These are phyloP conservation scores for Chorisops tibialis DNA, from an alignment of 2,888 invertebrate genomes.

Conservation along the genomic window DNA sequence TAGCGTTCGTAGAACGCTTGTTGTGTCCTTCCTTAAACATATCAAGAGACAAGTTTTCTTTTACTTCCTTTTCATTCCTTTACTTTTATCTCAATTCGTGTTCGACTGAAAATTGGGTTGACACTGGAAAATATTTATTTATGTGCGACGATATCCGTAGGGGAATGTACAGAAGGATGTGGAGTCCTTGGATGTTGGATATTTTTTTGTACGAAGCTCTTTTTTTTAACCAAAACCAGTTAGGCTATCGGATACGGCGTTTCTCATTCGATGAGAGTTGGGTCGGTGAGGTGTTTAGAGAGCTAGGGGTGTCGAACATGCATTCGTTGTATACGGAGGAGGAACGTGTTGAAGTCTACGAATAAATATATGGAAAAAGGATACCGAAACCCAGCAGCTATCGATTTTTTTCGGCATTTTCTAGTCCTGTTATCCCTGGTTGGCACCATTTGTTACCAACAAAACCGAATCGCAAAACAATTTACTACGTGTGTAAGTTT, in stretches of 20 bases:
- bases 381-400: slow-evolving; percentile 18
- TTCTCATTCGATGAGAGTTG: not conserved
- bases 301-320: not conserved
- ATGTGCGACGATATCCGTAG: slow-evolving; percentile 21
- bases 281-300: not conserved
- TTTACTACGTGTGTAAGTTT: slow-evolving; percentile 29
- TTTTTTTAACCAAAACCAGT: not conserved
- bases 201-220: not conserved
- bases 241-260: not conserved
- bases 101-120: slow-evolving; percentile 25
- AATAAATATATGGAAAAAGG: not conserved
- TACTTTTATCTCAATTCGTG: not conserved
- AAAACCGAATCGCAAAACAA: slow-evolving; percentile 29
- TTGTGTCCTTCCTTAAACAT: not conserved
- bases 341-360: not conserved
- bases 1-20: not conserved
- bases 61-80: not conserved
- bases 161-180: not conserved
- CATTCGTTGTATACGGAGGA: not conserved
- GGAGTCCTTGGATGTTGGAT: not conserved
- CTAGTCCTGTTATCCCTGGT: not conserved
- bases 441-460: slow-evolving; percentile 27
- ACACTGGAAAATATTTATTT: slow-evolving; percentile 28
- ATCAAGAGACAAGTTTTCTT: not conserved
- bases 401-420: slow-evolving; percentile 18